Percentiles rank a stretch among this genome's conserved stretches.
Conservation (phyloP, 2,888 invertebrate genomes). For the Drosophila pseudotalamancana region DNA sequence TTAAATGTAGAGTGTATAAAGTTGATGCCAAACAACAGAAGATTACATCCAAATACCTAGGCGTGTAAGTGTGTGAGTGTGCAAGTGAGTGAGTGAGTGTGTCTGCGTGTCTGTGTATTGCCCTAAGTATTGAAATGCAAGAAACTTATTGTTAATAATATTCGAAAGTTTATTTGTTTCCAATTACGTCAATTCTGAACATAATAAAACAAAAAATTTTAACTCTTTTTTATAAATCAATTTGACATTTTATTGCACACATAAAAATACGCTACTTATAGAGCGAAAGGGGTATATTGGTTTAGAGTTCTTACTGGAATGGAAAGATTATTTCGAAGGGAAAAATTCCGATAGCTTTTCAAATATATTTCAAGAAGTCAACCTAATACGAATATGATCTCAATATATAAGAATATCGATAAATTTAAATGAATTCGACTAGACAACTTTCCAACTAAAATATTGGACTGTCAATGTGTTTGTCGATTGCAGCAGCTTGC, state of each 20-base stretch:
- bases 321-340: too few relatives aligned
- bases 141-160: conserved; percentile 52
- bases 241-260: not conserved
- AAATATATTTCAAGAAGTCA: too few relatives aligned
- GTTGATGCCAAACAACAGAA: conserved; percentile 75
- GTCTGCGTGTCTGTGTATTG: conserved; percentile 39
- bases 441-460: too few relatives aligned
- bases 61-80: conserved; percentile 49
- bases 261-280: not conserved
- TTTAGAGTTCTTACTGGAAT: not conserved
- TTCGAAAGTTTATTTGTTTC: conserved; percentile 54
- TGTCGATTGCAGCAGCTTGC: not conserved
- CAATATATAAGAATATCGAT: too few relatives aligned
- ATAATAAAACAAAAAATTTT: conserved; percentile 50
- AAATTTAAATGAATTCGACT: too few relatives aligned
- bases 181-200: conserved; percentile 41
- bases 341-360: too few relatives aligned
- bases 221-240: conserved; percentile 40
- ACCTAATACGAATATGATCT: too few relatives aligned
- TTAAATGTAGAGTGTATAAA: conserved; percentile 54
- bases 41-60: conserved; percentile 73
- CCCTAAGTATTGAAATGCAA: conserved; percentile 43
- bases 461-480: not conserved
- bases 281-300: not conserved
- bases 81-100: conserved; percentile 9